Evolutionary conservation across 2,113 vertebrate species (phyloP), one percentile per base, ranked within the genome.

Genomic region (Saccopteryx bilineata): DNA sequence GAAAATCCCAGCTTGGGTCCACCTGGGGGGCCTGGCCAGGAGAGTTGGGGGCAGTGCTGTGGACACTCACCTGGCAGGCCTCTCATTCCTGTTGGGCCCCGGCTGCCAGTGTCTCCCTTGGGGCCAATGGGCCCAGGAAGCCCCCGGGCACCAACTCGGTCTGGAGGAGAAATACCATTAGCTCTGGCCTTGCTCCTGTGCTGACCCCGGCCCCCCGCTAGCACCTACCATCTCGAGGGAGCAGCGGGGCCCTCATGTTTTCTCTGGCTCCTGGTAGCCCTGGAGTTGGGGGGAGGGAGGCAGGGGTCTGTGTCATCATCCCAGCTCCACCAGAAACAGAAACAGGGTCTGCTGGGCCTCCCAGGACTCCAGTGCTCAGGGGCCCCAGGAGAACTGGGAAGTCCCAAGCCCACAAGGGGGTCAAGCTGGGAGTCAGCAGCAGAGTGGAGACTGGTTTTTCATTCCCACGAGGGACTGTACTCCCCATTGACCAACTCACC

Each of bases 1-100:
- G 46, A 7, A 56, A 48, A 84, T 6, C 69, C 39, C 18, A 65
- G 19, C 33, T 68, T 39, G 63, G 68, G 63, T 11, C 54, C 9
- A 13, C 23, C 71, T 39, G 33, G 21, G 4, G 12, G 56, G 24
- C 13, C 87, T 76, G 26, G 72, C n/a, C 31, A 71, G 18, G 24
- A 74, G 11, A 71, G n/a, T 11, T 10, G 50, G 19, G 61, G 46
- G 2, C 15, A 17, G 46, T 4, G 5, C 19, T 18, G 17, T 6
- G 39, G n/a, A 1, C 9, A 95, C 97, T 98, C 97, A 99, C 99
- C 99, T 99, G 98, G 98, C 0, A 98, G 99, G 65, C 99, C 99
- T 98, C 98, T 99, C 21, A 93, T 95, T 76, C 99, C 99, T 0
- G 97, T 96, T 0, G 99, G 98, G 90, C 99, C 99, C 90, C 90